phyloP scores from a whole-genome alignment of 2,113 vertebrate genomes.

The Myotis davidii region DNA sequence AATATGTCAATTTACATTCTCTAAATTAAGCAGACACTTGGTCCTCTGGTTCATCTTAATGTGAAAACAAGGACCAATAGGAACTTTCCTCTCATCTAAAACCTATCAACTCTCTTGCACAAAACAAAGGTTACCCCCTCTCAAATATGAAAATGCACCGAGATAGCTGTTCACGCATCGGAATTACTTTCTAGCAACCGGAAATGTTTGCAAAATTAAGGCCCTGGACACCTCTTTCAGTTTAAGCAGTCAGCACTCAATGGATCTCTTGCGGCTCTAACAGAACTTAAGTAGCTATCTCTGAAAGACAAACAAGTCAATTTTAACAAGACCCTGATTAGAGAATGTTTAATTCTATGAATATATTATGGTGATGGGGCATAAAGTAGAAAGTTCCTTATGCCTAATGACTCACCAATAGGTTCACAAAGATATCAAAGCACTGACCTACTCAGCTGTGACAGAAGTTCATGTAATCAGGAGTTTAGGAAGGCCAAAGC shows the following conservation, averaged over 20 bases:
- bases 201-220: constrained; percentile 58
- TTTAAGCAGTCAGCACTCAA: constrained; percentile 30
- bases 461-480: background rate
- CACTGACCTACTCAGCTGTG: background rate
- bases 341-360: constrained; percentile 35
- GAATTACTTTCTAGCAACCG: constrained; percentile 51
- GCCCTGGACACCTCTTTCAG: constrained; percentile 1
- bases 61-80: constrained; percentile 27
- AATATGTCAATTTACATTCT: constrained; percentile 2
- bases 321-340: constrained; percentile 31
- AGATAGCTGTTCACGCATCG: constrained; percentile 3
- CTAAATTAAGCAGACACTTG: constrained; percentile 52
- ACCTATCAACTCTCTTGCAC: constrained; percentile 14
- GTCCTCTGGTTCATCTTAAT: constrained; percentile 35
- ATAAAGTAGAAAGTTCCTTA: background rate
- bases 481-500: background rate
- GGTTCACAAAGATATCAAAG: constrained; percentile 22
- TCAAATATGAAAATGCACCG: constrained; percentile 38
- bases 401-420: constrained; percentile 34
- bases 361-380: background rate
- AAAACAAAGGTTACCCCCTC: constrained; percentile 40
- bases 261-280: background rate
- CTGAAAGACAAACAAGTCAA: constrained; percentile 50
- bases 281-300: constrained; percentile 42
- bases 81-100: constrained; percentile 31